phyloP scores from a whole-genome alignment of 2,888 invertebrate species.

The Drosophila mettleri region DNA sequence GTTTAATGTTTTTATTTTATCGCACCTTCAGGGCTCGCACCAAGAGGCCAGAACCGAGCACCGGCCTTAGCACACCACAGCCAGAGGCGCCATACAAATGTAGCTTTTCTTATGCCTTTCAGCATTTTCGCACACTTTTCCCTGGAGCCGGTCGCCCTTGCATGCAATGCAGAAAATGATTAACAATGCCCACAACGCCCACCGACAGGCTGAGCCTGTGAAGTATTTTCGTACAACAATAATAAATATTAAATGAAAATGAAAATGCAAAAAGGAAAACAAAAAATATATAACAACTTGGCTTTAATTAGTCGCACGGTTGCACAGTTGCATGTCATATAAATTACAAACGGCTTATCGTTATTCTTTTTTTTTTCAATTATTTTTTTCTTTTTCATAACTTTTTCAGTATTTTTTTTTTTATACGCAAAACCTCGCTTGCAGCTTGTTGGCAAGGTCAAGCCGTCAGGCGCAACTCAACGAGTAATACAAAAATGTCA shows the following conservation, averaged over 20 bases:
- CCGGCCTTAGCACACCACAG: constrained; percentile 2
- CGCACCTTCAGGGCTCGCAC: constrained; percentile 63
- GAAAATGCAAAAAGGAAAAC: not conserved
- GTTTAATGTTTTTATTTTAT: constrained; percentile 54
- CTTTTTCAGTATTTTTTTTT: constrained; percentile 19
- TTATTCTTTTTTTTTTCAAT: not conserved
- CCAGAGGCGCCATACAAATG: constrained; percentile 37
- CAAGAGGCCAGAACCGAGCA: constrained; percentile 4
- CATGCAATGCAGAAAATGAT: constrained; percentile 55
- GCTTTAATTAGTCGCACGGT: constrained; percentile 65
- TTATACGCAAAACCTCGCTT: too few species aligned
- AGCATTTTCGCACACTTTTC: constrained; percentile 8
- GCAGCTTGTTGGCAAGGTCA: constrained; percentile 37
- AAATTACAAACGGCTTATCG: constrained; percentile 61
- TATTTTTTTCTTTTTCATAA: constrained; percentile 7
- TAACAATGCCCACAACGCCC: constrained; percentile 31
- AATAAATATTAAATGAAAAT: constrained; percentile 14
- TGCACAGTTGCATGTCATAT: constrained; percentile 63
- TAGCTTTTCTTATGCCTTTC: constrained; percentile 21
- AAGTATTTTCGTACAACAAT: constrained; percentile 23
- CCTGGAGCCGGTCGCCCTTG: constrained; percentile 18
- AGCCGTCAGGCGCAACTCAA: constrained; percentile 19
- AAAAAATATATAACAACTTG: constrained; percentile 29
- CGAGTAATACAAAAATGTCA: constrained; percentile 32
- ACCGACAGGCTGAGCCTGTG: constrained; percentile 1